Percentiles rank a stretch among this genome's conserved stretches.
These are phyloP conservation scores for Drosophila suzukii DNA, from an alignment of 1,140 invertebrate genomes.

Conservation along the genomic window DNA sequence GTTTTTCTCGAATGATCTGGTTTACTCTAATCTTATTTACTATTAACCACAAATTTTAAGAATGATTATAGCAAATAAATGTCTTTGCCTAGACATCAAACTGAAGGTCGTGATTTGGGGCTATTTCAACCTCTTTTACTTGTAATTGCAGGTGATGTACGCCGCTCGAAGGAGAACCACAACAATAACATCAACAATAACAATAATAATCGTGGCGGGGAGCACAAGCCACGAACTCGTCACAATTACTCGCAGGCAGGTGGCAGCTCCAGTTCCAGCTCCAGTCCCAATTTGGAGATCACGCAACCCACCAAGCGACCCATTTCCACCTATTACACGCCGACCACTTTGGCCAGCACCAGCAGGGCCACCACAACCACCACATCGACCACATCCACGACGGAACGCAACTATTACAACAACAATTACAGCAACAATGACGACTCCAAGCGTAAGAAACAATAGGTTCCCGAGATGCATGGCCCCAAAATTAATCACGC, in stretches of 20 bases:
- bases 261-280: slow-evolving; percentile 34
- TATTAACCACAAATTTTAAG: background rate
- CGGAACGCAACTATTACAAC: slow-evolving; percentile 68
- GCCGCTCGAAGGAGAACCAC: slow-evolving; percentile 77
- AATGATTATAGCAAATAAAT: slow-evolving; percentile 11
- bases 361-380: slow-evolving; percentile 12
- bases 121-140: slow-evolving; percentile 1
- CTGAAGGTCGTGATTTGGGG: slow-evolving; percentile 1
- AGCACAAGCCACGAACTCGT: slow-evolving; percentile 75
- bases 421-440: slow-evolving; percentile 68
- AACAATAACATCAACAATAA: slow-evolving; percentile 6
- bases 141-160: slow-evolving; percentile 72
- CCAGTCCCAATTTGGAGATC: slow-evolving; percentile 60
- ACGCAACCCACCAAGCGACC: slow-evolving; percentile 69
- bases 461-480: slow-evolving; percentile 58
- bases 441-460: slow-evolving; percentile 81
- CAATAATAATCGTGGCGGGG: slow-evolving; percentile 38
- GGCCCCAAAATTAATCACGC: slow-evolving; percentile 62
- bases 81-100: background rate
- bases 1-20: too few relatives aligned
- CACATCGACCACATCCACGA: slow-evolving; percentile 56
- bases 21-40: too few relatives aligned
- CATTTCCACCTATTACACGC: slow-evolving; percentile 83
- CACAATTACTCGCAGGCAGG: slow-evolving; percentile 57
- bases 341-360: slow-evolving; percentile 56